Conservation (phyloP, 2,888 invertebrate genomes). For the Druceiella hillmani region DNA sequence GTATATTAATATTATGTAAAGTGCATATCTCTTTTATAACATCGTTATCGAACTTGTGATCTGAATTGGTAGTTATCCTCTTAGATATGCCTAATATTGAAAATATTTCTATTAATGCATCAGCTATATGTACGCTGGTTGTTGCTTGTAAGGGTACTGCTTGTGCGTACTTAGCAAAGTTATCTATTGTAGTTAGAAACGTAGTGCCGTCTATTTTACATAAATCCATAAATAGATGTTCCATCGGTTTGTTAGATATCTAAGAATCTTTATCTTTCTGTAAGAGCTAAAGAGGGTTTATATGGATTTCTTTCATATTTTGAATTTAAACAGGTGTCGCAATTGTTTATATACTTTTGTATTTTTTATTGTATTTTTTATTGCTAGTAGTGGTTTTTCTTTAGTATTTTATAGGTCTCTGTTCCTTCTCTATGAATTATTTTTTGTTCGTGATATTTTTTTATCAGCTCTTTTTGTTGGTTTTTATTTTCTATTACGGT, state of each 20-base stretch:
- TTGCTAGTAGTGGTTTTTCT: constrained; percentile 23
- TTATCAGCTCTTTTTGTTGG: constrained; percentile 14
- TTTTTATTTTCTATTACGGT: constrained; percentile 19
- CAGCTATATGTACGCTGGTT: constrained; percentile 17
- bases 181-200: constrained; percentile 23
- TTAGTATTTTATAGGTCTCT: constrained; percentile 20
- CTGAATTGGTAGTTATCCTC: constrained; percentile 11
- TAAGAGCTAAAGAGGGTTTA: constrained; percentile 23
- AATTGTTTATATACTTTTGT: constrained; percentile 7
- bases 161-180: constrained; percentile 23
- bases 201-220: constrained; percentile 18
- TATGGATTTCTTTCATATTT: constrained; percentile 23
- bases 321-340: constrained; percentile 18
- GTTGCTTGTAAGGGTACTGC: constrained; percentile 18
- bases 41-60: constrained; percentile 15
- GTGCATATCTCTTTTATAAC: constrained; percentile 19
- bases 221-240: constrained; percentile 24
- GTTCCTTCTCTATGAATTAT: constrained; percentile 17
- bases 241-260: constrained; percentile 21
- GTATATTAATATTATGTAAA: constrained; percentile 18
- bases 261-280: constrained; percentile 19
- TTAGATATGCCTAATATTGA: constrained; percentile 8
- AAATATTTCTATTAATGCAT: constrained; percentile 7
- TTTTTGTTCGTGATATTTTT: constrained; percentile 20
- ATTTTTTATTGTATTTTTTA: constrained; percentile 18